Evolutionary conservation across 2,888 invertebrate genomes (phyloP).

Genomic region (Drosophila antonietae): DNA sequence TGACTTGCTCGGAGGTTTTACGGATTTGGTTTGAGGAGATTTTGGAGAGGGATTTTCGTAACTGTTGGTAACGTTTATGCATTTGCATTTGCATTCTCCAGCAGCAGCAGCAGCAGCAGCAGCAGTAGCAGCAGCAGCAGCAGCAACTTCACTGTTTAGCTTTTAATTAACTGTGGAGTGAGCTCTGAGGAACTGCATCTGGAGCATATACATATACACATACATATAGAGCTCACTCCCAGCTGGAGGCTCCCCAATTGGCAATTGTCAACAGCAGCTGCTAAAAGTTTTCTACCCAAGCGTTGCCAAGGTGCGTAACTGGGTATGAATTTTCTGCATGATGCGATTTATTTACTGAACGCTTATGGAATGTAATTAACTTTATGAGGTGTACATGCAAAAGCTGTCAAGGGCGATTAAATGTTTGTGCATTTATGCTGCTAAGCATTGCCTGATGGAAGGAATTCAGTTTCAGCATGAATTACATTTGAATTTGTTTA

Average conservation of each 20-base stretch:
- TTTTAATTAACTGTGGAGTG: conserved; percentile 69
- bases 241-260: conserved; percentile 22
- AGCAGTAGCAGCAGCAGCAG: conserved; percentile 44
- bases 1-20: conserved; percentile 58
- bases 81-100: conserved; percentile 62
- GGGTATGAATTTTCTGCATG: conserved; percentile 39
- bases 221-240: not conserved
- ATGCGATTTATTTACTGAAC: conserved; percentile 46
- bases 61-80: conserved; percentile 51
- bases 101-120: conserved; percentile 39
- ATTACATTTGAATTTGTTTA: conserved; percentile 2
- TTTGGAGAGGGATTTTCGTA: conserved; percentile 10
- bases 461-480: conserved; percentile 3
- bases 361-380: conserved; percentile 66
- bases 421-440: conserved; percentile 14
- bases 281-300: conserved; percentile 35
- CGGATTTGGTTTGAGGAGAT: conserved; percentile 16
- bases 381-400: conserved; percentile 56
- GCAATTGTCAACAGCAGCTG: conserved; percentile 65
- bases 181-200: conserved; percentile 30
- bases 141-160: conserved; percentile 65
- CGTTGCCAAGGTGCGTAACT: conserved; percentile 51
- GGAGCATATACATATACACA: not conserved
- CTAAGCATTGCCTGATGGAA: not conserved
- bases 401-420: conserved; percentile 41